Conservation (phyloP, 1,140 invertebrate species). For the Bombus pascuorum region DNA sequence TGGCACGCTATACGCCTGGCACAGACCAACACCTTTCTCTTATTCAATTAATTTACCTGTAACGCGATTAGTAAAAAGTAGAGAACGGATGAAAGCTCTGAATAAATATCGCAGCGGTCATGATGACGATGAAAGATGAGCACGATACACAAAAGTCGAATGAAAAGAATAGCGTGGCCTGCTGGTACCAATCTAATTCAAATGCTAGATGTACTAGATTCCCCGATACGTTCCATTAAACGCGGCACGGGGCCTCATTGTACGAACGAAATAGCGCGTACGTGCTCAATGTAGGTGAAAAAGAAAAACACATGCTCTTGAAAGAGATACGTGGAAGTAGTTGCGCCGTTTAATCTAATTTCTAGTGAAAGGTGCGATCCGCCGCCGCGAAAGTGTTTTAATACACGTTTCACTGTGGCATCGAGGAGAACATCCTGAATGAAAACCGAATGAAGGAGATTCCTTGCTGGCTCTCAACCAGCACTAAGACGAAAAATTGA, state of each 20-base stretch:
- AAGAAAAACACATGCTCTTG: not conserved
- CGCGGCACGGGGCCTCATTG: constrained; percentile 17
- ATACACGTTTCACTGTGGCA: not conserved
- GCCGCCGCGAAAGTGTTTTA: constrained; percentile 40
- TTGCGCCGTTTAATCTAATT: constrained; percentile 41
- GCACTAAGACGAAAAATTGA: constrained; percentile 3
- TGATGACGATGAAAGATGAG: not conserved
- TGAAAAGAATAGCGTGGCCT: not conserved
- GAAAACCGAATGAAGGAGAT: not conserved
- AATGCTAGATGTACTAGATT: constrained; percentile 36
- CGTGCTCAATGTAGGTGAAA: not conserved
- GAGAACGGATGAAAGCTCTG: not conserved
- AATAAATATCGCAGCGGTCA: not conserved
- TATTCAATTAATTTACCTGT: not conserved
- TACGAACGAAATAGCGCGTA: not conserved
- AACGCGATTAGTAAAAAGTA: not conserved
- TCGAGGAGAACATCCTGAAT: not conserved
- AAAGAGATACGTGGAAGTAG: constrained; percentile 21
- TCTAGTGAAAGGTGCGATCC: constrained; percentile 37
- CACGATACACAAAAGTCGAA: not conserved
- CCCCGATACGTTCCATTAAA: constrained; percentile 51
- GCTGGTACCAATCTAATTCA: not conserved
- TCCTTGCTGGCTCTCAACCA: not conserved
- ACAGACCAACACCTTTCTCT: not conserved
- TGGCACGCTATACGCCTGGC: too few species aligned